Conservation (phyloP, 2,113 vertebrate genomes). For the Hydrolagus affinis region DNA sequence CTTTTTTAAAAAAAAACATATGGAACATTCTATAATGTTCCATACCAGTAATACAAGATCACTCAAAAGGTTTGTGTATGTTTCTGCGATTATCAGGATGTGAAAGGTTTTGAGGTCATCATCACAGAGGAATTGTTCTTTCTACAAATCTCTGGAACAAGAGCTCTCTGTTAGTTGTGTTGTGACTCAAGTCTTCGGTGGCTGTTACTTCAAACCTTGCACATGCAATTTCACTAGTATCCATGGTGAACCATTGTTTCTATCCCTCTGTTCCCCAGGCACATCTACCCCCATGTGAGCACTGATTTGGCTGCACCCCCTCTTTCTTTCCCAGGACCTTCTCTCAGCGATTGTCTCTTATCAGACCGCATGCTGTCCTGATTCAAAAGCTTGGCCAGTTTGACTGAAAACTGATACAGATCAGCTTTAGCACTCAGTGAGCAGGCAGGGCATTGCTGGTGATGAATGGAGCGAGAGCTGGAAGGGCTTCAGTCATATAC, state of each 20-base stretch:
- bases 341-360: too few species aligned
- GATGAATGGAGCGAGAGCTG: background rate
- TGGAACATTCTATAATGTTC: background rate
- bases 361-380: background rate
- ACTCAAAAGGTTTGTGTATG: background rate
- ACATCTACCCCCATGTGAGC: too few species aligned
- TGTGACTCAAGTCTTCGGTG: too few species aligned
- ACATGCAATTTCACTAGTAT: too few species aligned
- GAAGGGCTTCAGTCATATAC: background rate
- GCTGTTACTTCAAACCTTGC: too few species aligned
- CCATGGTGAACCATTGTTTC: too few species aligned
- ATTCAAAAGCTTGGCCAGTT: background rate
- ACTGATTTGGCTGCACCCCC: background rate
- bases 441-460: background rate
- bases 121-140: background rate
- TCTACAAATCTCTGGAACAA: background rate
- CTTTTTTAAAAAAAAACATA: background rate
- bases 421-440: background rate
- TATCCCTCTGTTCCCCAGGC: too few species aligned
- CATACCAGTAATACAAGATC: slow-evolving; percentile 7
- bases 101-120: background rate
- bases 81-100: background rate
- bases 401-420: background rate
- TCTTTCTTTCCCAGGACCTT: too few species aligned
- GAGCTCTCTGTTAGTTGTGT: background rate